These are phyloP conservation scores for Chirona hameri DNA, from an alignment of 2,888 invertebrate species.

Conservation along the genomic window DNA sequence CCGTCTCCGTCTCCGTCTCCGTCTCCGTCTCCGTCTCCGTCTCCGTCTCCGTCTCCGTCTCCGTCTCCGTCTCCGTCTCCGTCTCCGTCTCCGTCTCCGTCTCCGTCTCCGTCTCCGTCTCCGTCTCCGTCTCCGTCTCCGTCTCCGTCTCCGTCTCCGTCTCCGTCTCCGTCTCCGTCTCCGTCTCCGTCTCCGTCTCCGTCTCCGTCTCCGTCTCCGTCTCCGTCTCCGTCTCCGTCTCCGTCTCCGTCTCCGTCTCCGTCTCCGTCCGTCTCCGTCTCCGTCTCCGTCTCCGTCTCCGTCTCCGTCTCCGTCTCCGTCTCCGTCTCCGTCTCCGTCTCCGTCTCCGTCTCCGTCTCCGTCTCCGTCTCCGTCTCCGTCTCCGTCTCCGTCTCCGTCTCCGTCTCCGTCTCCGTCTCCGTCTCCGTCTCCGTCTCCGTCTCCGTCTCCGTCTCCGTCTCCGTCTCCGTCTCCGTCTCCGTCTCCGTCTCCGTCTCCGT, in stretches of 20 bases:
- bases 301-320: not conserved
- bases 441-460: not conserved
- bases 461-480: not conserved
- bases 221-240: not conserved
- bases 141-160: not conserved
- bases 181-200: not conserved
- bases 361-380: not conserved
- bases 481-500: not conserved
- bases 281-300: not conserved
- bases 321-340: not conserved
- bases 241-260: too few species aligned
- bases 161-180: not conserved
- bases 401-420: not conserved
- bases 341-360: not conserved
- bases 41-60: not conserved
- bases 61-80: not conserved
- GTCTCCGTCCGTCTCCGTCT: too few species aligned
- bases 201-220: not conserved
- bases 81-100: not conserved
- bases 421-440: not conserved
- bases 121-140: not conserved
- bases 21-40: not conserved
- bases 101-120: not conserved
- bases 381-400: not conserved
- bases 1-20: not conserved